phyloP scores from a whole-genome alignment of 2,797 vertebrate species.

The Clarias platycephalus region DNA sequence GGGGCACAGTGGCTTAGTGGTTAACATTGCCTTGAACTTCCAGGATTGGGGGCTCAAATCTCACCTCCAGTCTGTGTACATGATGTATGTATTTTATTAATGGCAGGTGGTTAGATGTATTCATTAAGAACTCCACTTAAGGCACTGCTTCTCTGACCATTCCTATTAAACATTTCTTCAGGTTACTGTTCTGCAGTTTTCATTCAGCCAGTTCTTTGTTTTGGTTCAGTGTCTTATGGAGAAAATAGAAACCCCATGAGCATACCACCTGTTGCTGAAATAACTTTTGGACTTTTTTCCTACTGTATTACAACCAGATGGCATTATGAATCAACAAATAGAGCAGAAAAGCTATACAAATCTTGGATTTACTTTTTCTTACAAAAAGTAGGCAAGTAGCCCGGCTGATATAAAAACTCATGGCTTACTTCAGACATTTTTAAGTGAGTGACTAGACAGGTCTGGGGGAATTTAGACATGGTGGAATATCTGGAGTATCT shows the following conservation, averaged over 20 bases:
- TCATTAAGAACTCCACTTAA: neutral
- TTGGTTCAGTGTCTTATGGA: neutral
- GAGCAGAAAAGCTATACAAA: neutral
- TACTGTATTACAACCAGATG: neutral
- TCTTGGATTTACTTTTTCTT: neutral
- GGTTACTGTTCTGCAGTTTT: neutral
- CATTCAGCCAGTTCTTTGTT: neutral
- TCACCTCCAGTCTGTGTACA: too few species aligned
- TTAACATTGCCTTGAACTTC: too few species aligned
- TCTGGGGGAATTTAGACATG: neutral
- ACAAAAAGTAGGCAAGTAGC: neutral
- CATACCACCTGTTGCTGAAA: slow-evolving; percentile 8
- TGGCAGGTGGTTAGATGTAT: neutral
- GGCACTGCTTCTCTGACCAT: neutral
- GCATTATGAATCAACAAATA: neutral
- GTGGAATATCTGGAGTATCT: neutral
- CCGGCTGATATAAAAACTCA: too few species aligned
- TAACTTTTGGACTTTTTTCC: neutral
- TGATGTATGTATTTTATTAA: neutral
- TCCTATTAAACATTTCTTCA: neutral
- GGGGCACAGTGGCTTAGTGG: too few species aligned
- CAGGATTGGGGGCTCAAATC: too few species aligned
- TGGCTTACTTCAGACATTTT: too few species aligned
- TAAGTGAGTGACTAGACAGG: too few species aligned
- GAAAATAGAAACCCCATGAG: neutral